Evolutionary conservation across 2,888 invertebrate genomes (phyloP).

Genomic region (Mythimna albipuncta): DNA sequence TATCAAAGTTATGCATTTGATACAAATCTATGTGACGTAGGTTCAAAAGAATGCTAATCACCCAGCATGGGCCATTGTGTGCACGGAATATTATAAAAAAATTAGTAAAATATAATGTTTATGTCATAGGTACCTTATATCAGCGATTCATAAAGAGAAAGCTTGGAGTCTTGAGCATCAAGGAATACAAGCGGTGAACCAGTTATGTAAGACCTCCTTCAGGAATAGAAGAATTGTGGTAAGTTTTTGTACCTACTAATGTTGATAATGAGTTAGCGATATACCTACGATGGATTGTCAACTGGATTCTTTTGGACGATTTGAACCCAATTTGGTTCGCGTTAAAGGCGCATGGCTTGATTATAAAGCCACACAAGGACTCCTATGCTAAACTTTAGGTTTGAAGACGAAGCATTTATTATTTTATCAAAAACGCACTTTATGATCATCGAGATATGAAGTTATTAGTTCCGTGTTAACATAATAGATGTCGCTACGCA

Average conservation of each 20-base stretch:
- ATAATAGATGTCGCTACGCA: conserved; percentile 44
- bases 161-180: background rate
- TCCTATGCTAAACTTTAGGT: background rate
- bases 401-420: background rate
- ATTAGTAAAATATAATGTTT: background rate
- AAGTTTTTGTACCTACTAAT: background rate
- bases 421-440: background rate
- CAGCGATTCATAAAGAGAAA: background rate
- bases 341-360: background rate
- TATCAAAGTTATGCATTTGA: conserved; percentile 19
- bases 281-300: background rate
- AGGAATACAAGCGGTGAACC: background rate
- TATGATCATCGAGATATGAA: conserved; percentile 12
- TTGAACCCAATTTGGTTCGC: background rate
- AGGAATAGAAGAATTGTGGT: background rate
- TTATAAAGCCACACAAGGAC: background rate
- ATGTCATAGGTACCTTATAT: conserved; percentile 8
- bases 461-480: background rate
- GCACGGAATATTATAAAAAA: conserved; percentile 5
- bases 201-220: conserved; percentile 8
- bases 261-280: background rate
- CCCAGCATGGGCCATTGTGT: conserved; percentile 43
- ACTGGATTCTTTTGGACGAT: background rate
- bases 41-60: conserved; percentile 18
- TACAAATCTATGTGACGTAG: background rate